These are phyloP conservation scores for Ctenomys sociabilis DNA, from an alignment of 2,113 vertebrate genomes.

Conservation along the genomic window DNA sequence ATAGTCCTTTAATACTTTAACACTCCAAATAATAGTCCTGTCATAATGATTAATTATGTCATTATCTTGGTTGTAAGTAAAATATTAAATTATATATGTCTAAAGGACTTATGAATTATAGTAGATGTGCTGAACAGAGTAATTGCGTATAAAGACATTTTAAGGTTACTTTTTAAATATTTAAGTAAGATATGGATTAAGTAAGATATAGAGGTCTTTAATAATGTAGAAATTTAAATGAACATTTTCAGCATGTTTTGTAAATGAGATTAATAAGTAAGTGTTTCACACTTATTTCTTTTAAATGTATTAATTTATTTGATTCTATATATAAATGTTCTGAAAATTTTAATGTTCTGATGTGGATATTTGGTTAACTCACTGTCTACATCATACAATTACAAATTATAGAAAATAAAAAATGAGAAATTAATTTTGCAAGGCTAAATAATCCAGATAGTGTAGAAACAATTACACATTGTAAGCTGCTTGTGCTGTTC, in stretches of 20 bases:
- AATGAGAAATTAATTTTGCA: neutral
- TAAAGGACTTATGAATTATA: slow-evolving; percentile 31
- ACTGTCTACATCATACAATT: neutral
- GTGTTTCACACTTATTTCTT: neutral
- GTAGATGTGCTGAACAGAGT: neutral
- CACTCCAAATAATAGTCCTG: slow-evolving; percentile 54
- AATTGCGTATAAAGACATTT: neutral
- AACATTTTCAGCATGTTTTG: neutral
- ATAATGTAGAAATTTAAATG: neutral
- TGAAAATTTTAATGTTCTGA: neutral
- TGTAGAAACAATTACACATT: neutral
- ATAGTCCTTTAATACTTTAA: neutral
- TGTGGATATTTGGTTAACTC: neutral
- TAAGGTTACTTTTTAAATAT: neutral
- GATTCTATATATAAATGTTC: neutral
- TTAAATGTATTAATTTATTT: neutral
- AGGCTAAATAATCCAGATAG: neutral
- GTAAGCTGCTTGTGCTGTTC: neutral
- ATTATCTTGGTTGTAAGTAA: slow-evolving; percentile 43
- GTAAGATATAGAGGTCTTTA: neutral
- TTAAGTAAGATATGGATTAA: neutral
- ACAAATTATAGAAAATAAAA: neutral
- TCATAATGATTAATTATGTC: slow-evolving; percentile 41
- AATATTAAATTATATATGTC: slow-evolving; percentile 31
- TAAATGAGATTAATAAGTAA: neutral